Percentiles rank a stretch among this genome's conserved stretches.
phyloP scores from a whole-genome alignment of 1,140 invertebrate species.

The Listronotus bonariensis region DNA sequence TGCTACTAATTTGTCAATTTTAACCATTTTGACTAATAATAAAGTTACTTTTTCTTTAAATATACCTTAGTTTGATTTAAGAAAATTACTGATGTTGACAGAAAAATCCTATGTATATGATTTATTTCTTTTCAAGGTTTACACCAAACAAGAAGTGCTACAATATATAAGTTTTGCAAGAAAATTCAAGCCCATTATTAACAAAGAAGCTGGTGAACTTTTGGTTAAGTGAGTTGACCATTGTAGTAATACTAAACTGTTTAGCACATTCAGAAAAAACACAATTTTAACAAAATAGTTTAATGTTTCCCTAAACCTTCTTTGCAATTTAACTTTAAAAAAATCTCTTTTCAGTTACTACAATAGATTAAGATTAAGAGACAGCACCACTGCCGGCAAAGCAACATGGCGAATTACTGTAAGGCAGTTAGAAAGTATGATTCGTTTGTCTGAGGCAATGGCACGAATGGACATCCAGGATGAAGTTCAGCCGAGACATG shows the following conservation, averaged over 20 bases:
- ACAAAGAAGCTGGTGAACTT: conserved; percentile 79
- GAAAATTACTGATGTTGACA: too few relatives aligned
- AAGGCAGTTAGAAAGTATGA: conserved; percentile 96
- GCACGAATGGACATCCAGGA: conserved; percentile 96
- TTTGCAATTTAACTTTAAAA: conserved; percentile 61
- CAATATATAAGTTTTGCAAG: conserved; percentile 96
- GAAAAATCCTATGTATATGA: too few relatives aligned
- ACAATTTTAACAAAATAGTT: too few relatives aligned
- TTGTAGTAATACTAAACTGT: not conserved
- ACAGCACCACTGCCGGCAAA: conserved; percentile 70
- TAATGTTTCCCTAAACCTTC: too few relatives aligned
- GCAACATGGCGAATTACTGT: conserved; percentile 96
- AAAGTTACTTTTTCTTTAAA: too few relatives aligned
- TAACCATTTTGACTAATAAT: too few relatives aligned
- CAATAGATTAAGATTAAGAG: conserved; percentile 81
- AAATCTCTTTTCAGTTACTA: conserved; percentile 66
- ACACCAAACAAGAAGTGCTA: conserved; percentile 85
- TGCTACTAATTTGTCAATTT: too few relatives aligned
- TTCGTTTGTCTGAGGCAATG: conserved; percentile 94
- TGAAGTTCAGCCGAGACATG: conserved; percentile 84
- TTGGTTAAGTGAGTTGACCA: conserved; percentile 68
- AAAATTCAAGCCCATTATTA: conserved; percentile 93
- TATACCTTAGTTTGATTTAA: too few relatives aligned
- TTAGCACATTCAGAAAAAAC: too few relatives aligned
- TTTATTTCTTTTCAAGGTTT: conserved; percentile 61